Conservation (phyloP, 2,113 vertebrate species). For the Halcyon malimbica region DNA sequence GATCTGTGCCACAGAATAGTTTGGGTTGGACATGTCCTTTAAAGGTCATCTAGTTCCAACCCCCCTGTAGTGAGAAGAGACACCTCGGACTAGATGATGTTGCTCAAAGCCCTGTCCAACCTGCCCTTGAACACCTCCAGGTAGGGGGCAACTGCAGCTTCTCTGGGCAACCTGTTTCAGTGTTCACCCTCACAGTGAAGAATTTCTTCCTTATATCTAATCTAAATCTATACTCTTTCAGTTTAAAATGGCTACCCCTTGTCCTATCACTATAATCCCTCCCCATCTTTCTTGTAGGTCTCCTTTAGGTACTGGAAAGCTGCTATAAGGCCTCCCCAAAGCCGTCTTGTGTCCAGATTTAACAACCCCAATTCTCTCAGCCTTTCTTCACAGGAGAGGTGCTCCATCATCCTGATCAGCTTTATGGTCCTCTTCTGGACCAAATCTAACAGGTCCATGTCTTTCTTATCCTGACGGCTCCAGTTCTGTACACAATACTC, state of each 20-base stretch:
- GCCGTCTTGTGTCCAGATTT: too few species aligned
- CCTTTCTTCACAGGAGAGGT: too few species aligned
- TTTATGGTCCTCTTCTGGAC: too few species aligned
- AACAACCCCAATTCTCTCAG: too few species aligned
- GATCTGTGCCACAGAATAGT: background rate
- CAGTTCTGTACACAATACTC: background rate
- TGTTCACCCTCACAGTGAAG: background rate
- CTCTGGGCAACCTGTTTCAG: background rate
- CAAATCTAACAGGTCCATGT: background rate
- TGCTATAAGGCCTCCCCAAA: too few species aligned
- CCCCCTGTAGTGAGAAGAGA: background rate
- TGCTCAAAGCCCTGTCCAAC: background rate
- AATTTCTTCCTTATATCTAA: background rate
- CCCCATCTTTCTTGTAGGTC: too few species aligned
- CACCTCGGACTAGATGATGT: background rate
- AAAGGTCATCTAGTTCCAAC: background rate
- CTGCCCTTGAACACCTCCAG: background rate
- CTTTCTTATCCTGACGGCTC: background rate
- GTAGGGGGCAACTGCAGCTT: background rate
- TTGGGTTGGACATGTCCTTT: background rate
- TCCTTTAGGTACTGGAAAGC: too few species aligned
- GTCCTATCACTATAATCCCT: too few species aligned
- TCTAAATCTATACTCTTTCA: too few species aligned
- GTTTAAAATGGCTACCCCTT: too few species aligned
- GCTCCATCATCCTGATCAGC: too few species aligned